A percentile compares a stretch with the other conserved stretches of the same genome.
These are phyloP conservation scores for Apodemus agrarius DNA, from an alignment of 2,797 vertebrate genomes.

Conservation along the genomic window DNA sequence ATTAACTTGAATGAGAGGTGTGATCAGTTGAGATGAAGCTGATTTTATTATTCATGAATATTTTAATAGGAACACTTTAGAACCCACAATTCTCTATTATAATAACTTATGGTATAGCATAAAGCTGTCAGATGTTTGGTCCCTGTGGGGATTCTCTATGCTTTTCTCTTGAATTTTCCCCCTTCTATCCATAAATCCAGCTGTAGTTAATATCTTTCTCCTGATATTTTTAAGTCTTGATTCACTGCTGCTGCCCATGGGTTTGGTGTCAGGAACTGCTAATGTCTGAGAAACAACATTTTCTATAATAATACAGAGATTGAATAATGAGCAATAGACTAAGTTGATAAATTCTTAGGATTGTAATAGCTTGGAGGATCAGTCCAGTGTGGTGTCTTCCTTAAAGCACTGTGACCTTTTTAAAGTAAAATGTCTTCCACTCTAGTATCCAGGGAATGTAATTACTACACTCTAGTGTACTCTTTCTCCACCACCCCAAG, in stretches of 20 bases:
- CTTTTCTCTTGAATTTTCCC: conserved; percentile 70
- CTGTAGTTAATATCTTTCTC: conserved; percentile 71
- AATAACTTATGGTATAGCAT: conserved; percentile 80
- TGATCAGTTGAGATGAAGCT: conserved; percentile 81
- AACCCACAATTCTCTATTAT: conserved; percentile 76
- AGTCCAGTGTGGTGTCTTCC: background rate
- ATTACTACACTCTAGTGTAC: background rate
- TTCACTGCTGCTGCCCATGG: conserved; percentile 7
- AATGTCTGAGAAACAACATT: conserved; percentile 38
- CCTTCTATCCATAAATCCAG: conserved; percentile 71
- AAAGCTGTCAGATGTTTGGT: conserved; percentile 81
- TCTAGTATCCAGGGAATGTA: background rate
- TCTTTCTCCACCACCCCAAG: background rate
- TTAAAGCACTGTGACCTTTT: background rate
- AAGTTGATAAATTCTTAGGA: background rate
- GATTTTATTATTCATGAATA: conserved; percentile 84
- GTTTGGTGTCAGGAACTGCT: background rate
- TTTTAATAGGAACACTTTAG: conserved; percentile 82
- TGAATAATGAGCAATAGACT: background rate
- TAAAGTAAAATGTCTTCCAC: background rate
- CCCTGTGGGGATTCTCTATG: conserved; percentile 70
- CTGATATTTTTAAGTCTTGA: conserved; percentile 26
- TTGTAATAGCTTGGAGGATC: background rate
- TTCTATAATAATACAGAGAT: background rate
- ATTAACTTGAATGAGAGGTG: conserved; percentile 82